Conservation (phyloP, 23 tunicate genomes). For the Oikopleura dioica region DNA sequence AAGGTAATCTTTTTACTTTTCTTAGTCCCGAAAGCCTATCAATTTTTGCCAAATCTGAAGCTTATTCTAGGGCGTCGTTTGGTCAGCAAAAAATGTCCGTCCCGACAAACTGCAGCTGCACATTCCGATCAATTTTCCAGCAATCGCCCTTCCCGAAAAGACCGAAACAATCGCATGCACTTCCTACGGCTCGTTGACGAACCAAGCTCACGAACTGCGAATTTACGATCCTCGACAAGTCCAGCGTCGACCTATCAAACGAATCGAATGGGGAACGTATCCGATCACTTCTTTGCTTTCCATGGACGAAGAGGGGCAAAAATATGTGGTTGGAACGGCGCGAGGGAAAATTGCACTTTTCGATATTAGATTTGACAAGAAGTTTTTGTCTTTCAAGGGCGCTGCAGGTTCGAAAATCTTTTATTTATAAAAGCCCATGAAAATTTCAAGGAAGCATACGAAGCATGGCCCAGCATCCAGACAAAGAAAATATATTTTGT, state of each 20-base stretch:
- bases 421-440: background rate
- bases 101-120: background rate
- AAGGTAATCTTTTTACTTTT: no score
- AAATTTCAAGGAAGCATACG: conserved; percentile 7
- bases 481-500: background rate
- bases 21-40: no score
- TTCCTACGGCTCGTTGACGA: background rate
- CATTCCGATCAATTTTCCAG: background rate
- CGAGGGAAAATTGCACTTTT: background rate
- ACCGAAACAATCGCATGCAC: background rate
- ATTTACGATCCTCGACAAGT: background rate
- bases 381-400: background rate
- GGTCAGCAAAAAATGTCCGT: background rate
- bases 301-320: background rate
- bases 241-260: conserved; percentile 1
- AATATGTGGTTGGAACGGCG: background rate
- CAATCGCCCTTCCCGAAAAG: background rate
- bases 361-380: background rate
- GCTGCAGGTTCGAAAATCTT: conserved; percentile 1
- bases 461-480: background rate
- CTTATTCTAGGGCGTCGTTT: background rate
- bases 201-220: conserved; percentile 3
- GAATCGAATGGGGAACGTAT: conserved; percentile 5
- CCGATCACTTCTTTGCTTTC: conserved; percentile 1
- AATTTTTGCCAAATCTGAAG: no score